Evolutionary conservation across 2,797 vertebrate genomes (phyloP).

Genomic region (Sciaenops ocellatus): DNA sequence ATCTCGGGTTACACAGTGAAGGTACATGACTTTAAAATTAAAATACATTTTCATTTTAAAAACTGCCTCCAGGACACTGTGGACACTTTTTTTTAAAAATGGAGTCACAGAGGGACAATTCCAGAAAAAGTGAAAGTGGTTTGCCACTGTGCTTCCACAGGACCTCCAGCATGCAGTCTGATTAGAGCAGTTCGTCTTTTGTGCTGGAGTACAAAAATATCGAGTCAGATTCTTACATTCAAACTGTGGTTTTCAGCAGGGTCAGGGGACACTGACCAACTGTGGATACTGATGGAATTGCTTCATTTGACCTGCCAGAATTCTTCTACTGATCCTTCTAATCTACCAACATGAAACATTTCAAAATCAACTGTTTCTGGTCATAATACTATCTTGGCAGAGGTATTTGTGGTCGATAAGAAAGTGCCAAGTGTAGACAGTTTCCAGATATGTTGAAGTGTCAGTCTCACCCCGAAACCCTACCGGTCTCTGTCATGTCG

Average conservation of each 20-base stretch:
- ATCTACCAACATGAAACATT: neutral
- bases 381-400: neutral
- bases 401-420: neutral
- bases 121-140: neutral
- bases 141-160: neutral
- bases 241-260: neutral
- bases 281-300: neutral
- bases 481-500: too few relatives aligned
- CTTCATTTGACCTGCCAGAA: neutral
- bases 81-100: conserved; percentile 7
- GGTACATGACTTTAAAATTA: neutral
- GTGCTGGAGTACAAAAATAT: too few relatives aligned
- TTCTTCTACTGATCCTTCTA: too few relatives aligned
- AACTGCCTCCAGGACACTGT: neutral
- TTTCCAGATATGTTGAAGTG: neutral
- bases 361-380: neutral
- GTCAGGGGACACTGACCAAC: neutral
- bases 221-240: too few relatives aligned
- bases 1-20: neutral
- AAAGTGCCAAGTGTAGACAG: neutral
- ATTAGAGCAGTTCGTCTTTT: neutral
- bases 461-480: too few relatives aligned
- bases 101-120: neutral
- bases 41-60: neutral
- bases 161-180: neutral